phyloP scores from a whole-genome alignment of 1,140 invertebrate species.

The Hetaerina americana region DNA sequence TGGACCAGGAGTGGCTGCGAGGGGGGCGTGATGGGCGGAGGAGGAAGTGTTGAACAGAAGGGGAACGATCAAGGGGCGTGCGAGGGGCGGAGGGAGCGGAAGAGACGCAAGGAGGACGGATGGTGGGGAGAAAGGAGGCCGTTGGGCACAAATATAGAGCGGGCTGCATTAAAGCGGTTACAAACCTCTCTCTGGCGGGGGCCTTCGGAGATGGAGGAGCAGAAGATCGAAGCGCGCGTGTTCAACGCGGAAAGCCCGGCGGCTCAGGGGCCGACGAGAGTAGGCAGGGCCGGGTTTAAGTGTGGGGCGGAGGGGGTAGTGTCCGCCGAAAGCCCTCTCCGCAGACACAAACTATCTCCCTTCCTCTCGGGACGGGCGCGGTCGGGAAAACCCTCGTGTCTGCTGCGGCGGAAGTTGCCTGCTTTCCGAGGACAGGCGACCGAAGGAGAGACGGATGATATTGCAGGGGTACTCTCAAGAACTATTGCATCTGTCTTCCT shows the following conservation, averaged over 20 bases:
- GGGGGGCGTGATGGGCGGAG: neutral
- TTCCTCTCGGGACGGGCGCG: no score
- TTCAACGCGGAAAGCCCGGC: neutral
- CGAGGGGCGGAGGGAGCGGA: neutral
- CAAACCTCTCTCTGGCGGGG: neutral
- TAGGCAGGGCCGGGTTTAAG: neutral
- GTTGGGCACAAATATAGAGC: neutral
- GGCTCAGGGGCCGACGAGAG: neutral
- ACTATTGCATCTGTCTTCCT: no score
- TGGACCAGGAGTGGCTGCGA: no score
- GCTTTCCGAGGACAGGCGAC: no score
- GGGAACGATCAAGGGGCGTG: neutral
- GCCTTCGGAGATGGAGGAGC: neutral
- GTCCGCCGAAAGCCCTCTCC: no score
- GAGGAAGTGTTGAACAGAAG: neutral
- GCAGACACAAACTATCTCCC: no score
- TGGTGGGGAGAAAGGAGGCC: neutral
- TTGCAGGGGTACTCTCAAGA: no score
- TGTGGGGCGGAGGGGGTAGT: no score
- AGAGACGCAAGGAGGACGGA: neutral
- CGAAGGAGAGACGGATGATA: no score
- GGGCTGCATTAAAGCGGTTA: neutral
- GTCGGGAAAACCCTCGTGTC: no score
- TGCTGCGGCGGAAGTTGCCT: no score
- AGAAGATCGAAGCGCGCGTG: neutral